Evolutionary conservation across 1,140 invertebrate species (phyloP).

Genomic region (Zaprionus camerounensis): DNA sequence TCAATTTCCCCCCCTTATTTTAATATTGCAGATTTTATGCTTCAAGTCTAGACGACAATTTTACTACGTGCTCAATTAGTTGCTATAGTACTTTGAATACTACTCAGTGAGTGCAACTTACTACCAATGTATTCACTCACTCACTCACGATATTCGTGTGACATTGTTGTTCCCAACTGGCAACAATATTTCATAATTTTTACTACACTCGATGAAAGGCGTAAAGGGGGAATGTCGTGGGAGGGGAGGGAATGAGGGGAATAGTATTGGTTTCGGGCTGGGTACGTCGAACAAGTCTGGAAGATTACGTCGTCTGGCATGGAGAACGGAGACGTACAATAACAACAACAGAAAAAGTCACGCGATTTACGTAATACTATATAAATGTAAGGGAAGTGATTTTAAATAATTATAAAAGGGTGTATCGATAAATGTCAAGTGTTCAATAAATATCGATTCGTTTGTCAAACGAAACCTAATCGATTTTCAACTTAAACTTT

Average conservation of each 20-base stretch:
- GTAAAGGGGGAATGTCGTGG: neutral
- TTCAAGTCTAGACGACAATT: constrained; percentile 79
- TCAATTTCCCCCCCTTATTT: constrained; percentile 24
- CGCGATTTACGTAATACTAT: constrained; percentile 52
- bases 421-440: neutral
- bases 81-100: constrained; percentile 12
- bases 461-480: neutral
- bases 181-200: constrained; percentile 63
- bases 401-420: neutral
- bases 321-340: neutral
- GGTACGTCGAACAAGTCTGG: neutral
- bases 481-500: neutral
- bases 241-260: neutral
- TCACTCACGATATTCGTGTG: neutral
- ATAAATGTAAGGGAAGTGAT: neutral
- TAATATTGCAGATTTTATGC: constrained; percentile 76
- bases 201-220: constrained; percentile 8
- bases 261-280: neutral
- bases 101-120: neutral
- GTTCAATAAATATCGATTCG: neutral
- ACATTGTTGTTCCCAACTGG: constrained; percentile 19
- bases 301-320: constrained; percentile 4
- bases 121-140: neutral
- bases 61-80: constrained; percentile 80
- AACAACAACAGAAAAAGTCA: constrained; percentile 48